phyloP scores from a whole-genome alignment of 2,113 vertebrate species.

The Apteryx owenii region DNA sequence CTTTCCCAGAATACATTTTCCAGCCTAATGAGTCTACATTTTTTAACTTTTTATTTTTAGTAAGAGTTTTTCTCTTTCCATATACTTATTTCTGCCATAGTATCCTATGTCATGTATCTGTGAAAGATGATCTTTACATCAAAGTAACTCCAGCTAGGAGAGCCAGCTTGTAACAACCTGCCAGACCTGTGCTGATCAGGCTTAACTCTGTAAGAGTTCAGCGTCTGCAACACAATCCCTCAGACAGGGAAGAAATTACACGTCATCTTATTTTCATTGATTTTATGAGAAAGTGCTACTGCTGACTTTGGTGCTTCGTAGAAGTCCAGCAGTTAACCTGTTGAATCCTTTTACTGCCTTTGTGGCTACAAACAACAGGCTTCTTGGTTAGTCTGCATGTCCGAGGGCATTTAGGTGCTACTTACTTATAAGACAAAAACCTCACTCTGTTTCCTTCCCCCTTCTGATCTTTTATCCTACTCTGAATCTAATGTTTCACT shows the following conservation, averaged over 20 bases:
- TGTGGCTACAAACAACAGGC: neutral
- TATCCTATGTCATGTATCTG: neutral
- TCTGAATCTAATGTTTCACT: slow-evolving; percentile 29
- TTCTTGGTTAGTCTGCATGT: neutral
- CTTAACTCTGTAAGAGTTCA: neutral
- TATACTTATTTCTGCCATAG: neutral
- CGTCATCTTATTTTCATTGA: slow-evolving; percentile 21
- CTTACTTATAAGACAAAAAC: neutral
- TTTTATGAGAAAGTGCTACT: slow-evolving; percentile 3
- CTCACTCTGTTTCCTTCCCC: neutral
- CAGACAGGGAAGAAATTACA: neutral
- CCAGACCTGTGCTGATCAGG: neutral
- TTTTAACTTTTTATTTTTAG: neutral
- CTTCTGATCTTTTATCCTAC: slow-evolving; percentile 7
- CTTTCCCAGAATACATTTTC: slow-evolving; percentile 29
- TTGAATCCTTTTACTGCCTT: slow-evolving; percentile 41
- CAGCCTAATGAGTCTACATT: neutral
- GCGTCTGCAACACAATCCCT: neutral
- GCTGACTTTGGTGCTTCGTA: slow-evolving; percentile 2
- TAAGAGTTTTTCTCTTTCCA: neutral
- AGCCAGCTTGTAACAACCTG: neutral
- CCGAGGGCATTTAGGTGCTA: neutral
- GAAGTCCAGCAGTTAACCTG: slow-evolving; percentile 50
- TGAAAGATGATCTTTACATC: neutral
- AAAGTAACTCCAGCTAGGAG: neutral